A percentile compares a stretch with the other conserved stretches of the same genome.
Evolutionary conservation across 2,888 invertebrate genomes (phyloP).

Genomic region (Tuberolachnus salignus): DNA sequence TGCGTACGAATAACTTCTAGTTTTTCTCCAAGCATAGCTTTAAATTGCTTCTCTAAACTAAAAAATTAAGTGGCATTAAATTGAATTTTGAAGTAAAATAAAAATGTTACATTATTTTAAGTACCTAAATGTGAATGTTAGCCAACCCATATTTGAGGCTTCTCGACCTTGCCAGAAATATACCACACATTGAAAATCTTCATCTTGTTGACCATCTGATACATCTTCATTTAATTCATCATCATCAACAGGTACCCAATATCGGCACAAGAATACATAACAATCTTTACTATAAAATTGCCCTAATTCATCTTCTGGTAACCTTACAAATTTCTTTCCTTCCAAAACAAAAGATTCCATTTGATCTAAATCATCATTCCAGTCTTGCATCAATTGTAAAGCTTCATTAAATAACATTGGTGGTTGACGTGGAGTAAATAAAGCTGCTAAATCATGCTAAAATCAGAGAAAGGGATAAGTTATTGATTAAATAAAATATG

Average conservation of each 20-base stretch:
- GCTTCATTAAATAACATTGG: slow-evolving; percentile 85
- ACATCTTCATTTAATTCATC: slow-evolving; percentile 66
- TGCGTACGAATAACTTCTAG: slow-evolving; percentile 94
- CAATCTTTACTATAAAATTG: slow-evolving; percentile 93
- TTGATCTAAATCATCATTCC: slow-evolving; percentile 97
- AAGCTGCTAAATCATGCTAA: slow-evolving; percentile 87
- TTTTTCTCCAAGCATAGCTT: slow-evolving; percentile 84
- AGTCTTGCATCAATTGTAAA: slow-evolving; percentile 86
- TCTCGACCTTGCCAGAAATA: slow-evolving; percentile 99
- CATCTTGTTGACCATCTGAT: slow-evolving; percentile 63
- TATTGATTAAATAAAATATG: background rate
- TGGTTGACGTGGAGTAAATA: slow-evolving; percentile 94
- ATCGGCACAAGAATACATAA: slow-evolving; percentile 96
- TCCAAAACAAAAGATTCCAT: slow-evolving; percentile 98
- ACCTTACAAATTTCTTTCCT: slow-evolving; percentile 93
- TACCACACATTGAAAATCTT: slow-evolving; percentile 91
- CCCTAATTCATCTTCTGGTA: slow-evolving; percentile 88
- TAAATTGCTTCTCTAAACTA: slow-evolving; percentile 86
- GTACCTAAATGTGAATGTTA: slow-evolving; percentile 94
- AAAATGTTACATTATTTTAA: background rate
- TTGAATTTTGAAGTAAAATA: background rate
- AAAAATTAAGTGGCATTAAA: slow-evolving; percentile 32
- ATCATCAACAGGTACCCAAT: slow-evolving; percentile 80
- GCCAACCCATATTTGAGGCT: slow-evolving; percentile 99
- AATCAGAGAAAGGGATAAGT: background rate